Evolutionary conservation across 2,113 vertebrate genomes (phyloP).

Genomic region (Craseonycteris thonglongyai): DNA sequence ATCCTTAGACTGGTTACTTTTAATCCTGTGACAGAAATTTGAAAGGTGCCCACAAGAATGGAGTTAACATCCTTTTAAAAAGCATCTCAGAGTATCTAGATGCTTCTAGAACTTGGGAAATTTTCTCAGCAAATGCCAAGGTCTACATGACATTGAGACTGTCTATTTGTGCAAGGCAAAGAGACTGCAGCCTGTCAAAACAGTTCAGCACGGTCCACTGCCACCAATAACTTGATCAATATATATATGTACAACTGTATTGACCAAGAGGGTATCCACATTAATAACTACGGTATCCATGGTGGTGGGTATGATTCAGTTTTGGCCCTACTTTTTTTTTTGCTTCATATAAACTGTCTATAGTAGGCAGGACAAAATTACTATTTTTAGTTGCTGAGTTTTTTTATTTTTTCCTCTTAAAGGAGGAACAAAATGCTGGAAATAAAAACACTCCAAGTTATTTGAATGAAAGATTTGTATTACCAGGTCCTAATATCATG

Average conservation of each 20-base stretch:
- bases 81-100: neutral
- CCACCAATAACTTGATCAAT: conserved; percentile 24
- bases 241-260: neutral
- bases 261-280: neutral
- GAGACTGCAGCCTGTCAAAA: neutral
- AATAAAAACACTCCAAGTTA: conserved; percentile 26
- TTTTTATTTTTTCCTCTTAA: neutral
- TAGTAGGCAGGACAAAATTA: neutral
- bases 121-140: conserved; percentile 11
- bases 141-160: neutral
- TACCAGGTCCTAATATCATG: neutral
- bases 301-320: neutral
- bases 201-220: neutral
- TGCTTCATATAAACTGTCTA: neutral
- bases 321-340: neutral
- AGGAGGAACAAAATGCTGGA: neutral
- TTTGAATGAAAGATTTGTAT: neutral
- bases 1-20: conserved; percentile 21
- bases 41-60: neutral
- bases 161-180: neutral
- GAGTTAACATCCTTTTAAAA: conserved; percentile 5
- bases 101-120: neutral
- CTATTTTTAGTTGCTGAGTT: neutral
- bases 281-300: neutral
- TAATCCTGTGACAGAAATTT: conserved; percentile 18